These are phyloP conservation scores for Serilophus lunatus DNA, from an alignment of 2,113 vertebrate species.

Conservation along the genomic window DNA sequence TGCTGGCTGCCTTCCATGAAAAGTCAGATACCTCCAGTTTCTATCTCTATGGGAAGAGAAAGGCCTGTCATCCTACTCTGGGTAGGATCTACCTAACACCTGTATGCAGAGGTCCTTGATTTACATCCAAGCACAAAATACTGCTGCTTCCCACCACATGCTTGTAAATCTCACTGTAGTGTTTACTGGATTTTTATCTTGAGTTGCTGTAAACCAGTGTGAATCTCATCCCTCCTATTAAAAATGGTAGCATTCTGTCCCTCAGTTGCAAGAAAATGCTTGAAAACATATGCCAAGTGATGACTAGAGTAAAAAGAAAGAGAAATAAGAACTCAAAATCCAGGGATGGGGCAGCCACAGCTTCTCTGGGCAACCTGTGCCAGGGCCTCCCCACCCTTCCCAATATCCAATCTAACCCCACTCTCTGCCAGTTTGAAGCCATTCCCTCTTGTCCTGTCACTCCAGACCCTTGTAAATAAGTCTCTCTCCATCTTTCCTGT, in stretches of 20 bases:
- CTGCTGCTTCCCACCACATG: background rate
- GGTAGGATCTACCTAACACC: background rate
- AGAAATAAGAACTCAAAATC: background rate
- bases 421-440: background rate
- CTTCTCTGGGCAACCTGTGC: fast-evolving
- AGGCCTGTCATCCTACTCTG: background rate
- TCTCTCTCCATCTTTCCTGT: no score
- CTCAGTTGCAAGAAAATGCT: background rate
- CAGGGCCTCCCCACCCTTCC: background rate
- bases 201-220: background rate
- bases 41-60: background rate
- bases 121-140: background rate
- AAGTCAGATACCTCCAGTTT: background rate
- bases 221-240: background rate
- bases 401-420: fast-evolving
- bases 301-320: background rate
- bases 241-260: background rate
- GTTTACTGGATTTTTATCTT: background rate
- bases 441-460: no score
- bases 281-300: background rate
- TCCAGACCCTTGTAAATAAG: no score
- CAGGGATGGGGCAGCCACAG: background rate
- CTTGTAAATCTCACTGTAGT: background rate
- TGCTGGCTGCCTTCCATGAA: background rate
- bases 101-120: background rate